These are phyloP conservation scores for Fistularia tabacaria DNA, from an alignment of 2,797 vertebrate genomes.

Conservation along the genomic window DNA sequence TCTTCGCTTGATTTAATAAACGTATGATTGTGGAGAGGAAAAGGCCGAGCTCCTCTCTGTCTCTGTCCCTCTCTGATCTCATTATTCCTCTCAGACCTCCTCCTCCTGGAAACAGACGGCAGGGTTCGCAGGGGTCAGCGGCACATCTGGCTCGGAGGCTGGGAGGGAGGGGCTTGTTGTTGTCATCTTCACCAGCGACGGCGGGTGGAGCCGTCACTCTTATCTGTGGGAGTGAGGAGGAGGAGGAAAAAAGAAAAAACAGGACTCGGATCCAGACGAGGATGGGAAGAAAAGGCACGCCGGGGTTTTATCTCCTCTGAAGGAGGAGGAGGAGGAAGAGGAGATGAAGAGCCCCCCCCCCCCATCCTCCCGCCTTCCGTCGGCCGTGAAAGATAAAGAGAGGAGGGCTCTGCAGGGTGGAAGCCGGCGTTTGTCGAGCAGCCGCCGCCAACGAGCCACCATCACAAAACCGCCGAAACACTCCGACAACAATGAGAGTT, in stretches of 20 bases:
- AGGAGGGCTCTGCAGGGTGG: not conserved
- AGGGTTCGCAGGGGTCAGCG: conserved; percentile 38
- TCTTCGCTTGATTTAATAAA: no score
- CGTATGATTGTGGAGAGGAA: no score
- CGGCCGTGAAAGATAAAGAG: not conserved
- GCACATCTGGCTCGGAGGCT: conserved; percentile 57
- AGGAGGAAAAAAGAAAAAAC: conserved; percentile 13
- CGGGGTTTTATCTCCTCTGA: not conserved
- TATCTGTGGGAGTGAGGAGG: conserved; percentile 22
- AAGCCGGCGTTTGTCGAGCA: no score
- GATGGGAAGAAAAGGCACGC: conserved; percentile 10
- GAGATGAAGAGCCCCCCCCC: not conserved
- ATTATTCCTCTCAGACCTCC: no score
- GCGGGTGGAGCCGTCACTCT: conserved; percentile 37
- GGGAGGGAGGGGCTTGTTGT: conserved; percentile 8
- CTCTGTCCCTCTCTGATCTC: no score
- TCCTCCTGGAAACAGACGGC: not conserved
- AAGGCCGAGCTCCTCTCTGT: no score
- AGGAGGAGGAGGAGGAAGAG: not conserved
- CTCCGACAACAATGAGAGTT: no score
- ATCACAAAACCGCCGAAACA: no score
- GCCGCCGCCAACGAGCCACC: no score
- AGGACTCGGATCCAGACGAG: conserved; percentile 5
- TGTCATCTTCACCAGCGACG: conserved; percentile 41
- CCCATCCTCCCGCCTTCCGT: not conserved